Conservation (phyloP, 2,888 invertebrate species). For the Macrostomum cliftonense region DNA sequence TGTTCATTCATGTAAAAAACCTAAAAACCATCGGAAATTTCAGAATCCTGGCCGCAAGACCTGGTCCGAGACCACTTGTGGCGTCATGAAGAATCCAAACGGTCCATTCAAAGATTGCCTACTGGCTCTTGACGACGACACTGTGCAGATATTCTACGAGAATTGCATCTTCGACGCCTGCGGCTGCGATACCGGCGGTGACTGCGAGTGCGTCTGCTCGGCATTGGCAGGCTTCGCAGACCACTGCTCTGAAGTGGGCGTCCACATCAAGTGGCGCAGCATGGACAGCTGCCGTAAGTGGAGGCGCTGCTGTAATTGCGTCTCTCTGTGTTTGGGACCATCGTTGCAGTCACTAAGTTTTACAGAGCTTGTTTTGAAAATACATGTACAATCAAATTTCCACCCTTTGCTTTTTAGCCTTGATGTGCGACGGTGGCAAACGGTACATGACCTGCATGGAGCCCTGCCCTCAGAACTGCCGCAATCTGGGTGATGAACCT, state of each 20-base stretch:
- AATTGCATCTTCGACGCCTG: conserved; percentile 64
- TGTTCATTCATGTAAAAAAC: too few relatives aligned
- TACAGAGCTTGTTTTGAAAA: too few relatives aligned
- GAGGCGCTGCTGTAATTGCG: too few relatives aligned
- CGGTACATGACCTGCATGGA: conserved; percentile 12
- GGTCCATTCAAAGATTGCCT: conserved; percentile 9
- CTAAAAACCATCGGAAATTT: too few relatives aligned
- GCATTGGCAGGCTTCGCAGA: conserved; percentile 69
- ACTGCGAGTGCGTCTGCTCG: conserved; percentile 71
- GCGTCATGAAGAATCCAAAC: conserved; percentile 6
- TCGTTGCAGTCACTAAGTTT: too few relatives aligned
- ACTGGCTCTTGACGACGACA: conserved; percentile 9
- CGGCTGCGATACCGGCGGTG: conserved; percentile 69
- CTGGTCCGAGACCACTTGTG: conserved; percentile 6
- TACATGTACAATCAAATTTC: too few relatives aligned
- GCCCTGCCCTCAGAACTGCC: conserved; percentile 12
- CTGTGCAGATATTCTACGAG: conserved; percentile 8
- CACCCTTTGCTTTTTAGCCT: conserved; percentile 7
- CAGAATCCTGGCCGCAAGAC: conserved; percentile 1
- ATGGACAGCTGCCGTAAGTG: conserved; percentile 61
- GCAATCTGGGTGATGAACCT: conserved; percentile 6
- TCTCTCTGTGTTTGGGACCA: too few relatives aligned
- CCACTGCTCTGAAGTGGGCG: conserved; percentile 54
- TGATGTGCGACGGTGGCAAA: conserved; percentile 13
- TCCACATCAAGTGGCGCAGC: conserved; percentile 60